phyloP scores from a whole-genome alignment of 2,888 invertebrate genomes.

The Bibio marci region DNA sequence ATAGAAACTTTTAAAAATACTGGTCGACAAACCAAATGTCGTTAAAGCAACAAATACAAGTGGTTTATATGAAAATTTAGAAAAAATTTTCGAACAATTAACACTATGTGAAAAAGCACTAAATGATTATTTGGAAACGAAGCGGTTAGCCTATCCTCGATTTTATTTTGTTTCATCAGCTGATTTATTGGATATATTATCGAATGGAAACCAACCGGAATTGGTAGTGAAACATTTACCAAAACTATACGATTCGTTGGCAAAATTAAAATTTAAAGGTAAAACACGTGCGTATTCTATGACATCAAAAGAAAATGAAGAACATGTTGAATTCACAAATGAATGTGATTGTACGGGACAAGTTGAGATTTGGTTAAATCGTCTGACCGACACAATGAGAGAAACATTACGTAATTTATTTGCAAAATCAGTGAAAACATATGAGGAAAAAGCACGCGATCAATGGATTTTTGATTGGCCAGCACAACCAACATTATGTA shows the following conservation, averaged over 20 bases:
- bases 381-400: constrained; percentile 71
- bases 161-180: constrained; percentile 93
- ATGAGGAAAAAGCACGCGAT: constrained; percentile 79
- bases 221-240: constrained; percentile 69
- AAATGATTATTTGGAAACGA: constrained; percentile 88
- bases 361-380: constrained; percentile 81
- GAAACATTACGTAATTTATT: constrained; percentile 63
- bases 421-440: constrained; percentile 60
- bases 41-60: constrained; percentile 67
- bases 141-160: constrained; percentile 79
- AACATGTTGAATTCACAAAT: constrained; percentile 45
- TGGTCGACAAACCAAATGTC: constrained; percentile 62
- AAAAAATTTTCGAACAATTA: constrained; percentile 50
- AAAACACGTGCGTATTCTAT: constrained; percentile 55
- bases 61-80: constrained; percentile 57
- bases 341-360: constrained; percentile 76
- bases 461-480: constrained; percentile 87
- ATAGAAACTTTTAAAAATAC: constrained; percentile 30
- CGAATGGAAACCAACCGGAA: constrained; percentile 69
- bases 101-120: constrained; percentile 84
- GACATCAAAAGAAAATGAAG: constrained; percentile 73
- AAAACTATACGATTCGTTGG: constrained; percentile 83
- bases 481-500: constrained; percentile 77
- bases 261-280: constrained; percentile 40
- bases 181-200: constrained; percentile 67